Base-by-base conservation (phyloP, 2,888 invertebrate species). In the Amblyteles armatorius region DNA sequence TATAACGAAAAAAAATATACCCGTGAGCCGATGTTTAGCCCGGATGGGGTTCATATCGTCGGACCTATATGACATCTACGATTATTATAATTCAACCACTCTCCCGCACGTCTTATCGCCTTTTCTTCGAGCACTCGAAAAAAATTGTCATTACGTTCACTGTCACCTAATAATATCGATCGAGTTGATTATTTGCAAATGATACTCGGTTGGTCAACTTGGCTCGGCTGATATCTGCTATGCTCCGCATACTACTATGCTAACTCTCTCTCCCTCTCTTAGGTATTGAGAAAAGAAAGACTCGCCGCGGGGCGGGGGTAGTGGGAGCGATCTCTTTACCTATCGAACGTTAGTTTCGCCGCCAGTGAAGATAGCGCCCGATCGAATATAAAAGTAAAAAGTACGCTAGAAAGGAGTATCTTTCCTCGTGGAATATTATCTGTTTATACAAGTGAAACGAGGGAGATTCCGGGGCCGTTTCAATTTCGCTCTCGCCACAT, bases 41-140 rank as follows among this genome's bases (percentile, higher is more conserved):
- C 74, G 29, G 19, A 19, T 76, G 7, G n/a, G 52, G 72, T 77
- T 60, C 83, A 84, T 84, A 77, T 84, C 65, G 63, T 19, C 65
- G 29, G 33, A 13, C 16, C 76, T 33, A 33, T 22, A 19, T 50
- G 50, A 76, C n/a, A 33, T 33, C n/a, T 19, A 13, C 63, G 60
- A 11, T 48, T 76, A 6, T 65, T 50, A 63, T 16, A 48, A n/a
- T 13, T 9, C 7, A n/a, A n/a, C 33, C 19, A 36, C 63, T 33
- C 63, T 0, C 63, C 29, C 36, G n/a, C 29, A 16, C 63, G 19
- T 33, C 2, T 36, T 57, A 1, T 26, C 57, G 13, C 3, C 5
- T 57, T 22, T 57, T 22, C 2, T 57, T 22, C 26, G 57, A 57
- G 4, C 3, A 57, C 22, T 55, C 22, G 1, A 11, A 48, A 48